phyloP scores from a whole-genome alignment of 2,797 vertebrate species.

The Bradypodion pumilum region DNA sequence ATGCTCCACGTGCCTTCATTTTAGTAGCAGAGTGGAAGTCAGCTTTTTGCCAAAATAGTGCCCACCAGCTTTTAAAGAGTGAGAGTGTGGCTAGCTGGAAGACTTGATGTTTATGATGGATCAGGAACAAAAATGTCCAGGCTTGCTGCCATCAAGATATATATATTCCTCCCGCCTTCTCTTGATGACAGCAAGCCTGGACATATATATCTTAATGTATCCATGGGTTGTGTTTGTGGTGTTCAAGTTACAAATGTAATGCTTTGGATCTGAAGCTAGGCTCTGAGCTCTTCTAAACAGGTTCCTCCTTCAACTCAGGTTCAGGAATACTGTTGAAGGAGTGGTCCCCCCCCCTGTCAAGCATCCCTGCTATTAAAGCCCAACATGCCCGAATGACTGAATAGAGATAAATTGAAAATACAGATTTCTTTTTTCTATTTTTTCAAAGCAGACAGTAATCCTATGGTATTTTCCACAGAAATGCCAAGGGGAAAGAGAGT shows the following conservation, averaged over 20 bases:
- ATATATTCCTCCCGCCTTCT: no score
- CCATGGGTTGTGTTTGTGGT: constrained; percentile 37
- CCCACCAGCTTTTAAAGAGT: constrained; percentile 69
- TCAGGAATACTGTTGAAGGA: constrained; percentile 36
- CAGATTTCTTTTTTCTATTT: constrained; percentile 41
- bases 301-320: constrained; percentile 44
- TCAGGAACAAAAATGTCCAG: constrained; percentile 75
- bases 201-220: constrained; percentile 42
- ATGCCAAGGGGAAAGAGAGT: constrained; percentile 39
- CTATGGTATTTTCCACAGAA: constrained; percentile 58
- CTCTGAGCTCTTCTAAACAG: constrained; percentile 20
- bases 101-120: constrained; percentile 77
- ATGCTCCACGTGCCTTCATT: constrained; percentile 47
- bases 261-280: constrained; percentile 18
- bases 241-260: constrained; percentile 48
- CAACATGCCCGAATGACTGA: constrained; percentile 45
- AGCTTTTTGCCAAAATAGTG: constrained; percentile 66
- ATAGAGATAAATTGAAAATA: constrained; percentile 47
- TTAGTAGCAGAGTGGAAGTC: constrained; percentile 55
- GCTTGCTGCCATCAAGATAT: constrained; percentile 69
- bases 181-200: no score
- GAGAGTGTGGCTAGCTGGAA: constrained; percentile 65
- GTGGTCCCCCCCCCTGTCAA: constrained; percentile 48
- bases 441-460: constrained; percentile 43
- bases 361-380: constrained; percentile 29